Evolutionary conservation across 2,113 vertebrate genomes (phyloP).

Genomic region (Gobio gobio): DNA sequence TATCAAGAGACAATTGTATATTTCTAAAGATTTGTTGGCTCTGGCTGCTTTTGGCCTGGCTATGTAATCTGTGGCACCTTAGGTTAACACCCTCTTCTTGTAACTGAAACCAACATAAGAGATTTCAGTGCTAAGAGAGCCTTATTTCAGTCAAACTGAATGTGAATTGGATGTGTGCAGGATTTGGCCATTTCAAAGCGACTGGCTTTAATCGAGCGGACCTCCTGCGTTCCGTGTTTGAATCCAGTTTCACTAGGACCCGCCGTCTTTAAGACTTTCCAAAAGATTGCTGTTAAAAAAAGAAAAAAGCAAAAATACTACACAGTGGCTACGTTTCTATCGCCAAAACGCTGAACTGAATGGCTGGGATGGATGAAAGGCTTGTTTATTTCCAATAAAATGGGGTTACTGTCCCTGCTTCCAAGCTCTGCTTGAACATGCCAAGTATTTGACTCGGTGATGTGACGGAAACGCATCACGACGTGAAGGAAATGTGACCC

Average conservation of each 20-base stretch:
- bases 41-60: constrained; percentile 44
- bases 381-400: background rate
- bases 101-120: constrained; percentile 35
- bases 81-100: constrained; percentile 58
- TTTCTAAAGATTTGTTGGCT: constrained; percentile 44
- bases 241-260: constrained; percentile 42
- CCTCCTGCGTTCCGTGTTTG: constrained; percentile 1
- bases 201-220: constrained; percentile 36
- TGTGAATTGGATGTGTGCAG: constrained; percentile 56
- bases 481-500: background rate
- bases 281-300: constrained; percentile 45
- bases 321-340: constrained; percentile 13
- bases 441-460: constrained; percentile 21
- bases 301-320: constrained; percentile 43
- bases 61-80: constrained; percentile 54
- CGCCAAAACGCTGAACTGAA: background rate
- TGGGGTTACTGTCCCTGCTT: constrained; percentile 1
- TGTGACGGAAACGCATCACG: background rate
- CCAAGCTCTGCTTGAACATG: constrained; percentile 12
- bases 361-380: background rate
- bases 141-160: constrained; percentile 61
- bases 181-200: constrained; percentile 51
- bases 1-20: constrained; percentile 51
- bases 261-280: constrained; percentile 45
- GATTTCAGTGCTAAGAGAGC: constrained; percentile 54